Base-by-base conservation (phyloP, 2,797 vertebrate species). In the Chromis chromis region DNA sequence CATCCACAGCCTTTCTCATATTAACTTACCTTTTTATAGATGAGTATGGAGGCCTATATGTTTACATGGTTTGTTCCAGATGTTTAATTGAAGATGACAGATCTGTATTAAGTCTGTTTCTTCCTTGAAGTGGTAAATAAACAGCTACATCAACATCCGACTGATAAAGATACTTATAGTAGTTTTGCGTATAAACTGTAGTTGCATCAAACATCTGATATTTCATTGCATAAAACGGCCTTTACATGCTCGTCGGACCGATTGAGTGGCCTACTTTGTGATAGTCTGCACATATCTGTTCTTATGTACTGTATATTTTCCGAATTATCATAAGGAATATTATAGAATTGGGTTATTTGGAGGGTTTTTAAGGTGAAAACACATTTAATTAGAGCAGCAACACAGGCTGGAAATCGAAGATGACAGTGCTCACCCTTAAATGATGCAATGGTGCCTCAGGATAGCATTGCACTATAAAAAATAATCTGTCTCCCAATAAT, bases 401-500 rank as follows among this genome's bases (percentile, higher is more conserved):
- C n/a, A 61, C 16, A 66, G 50, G 36, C 22, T 50, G n/a, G n/a
- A 65, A 55, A 78, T 69, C 9, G 53, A 72, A 77, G 27, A 61
- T 74, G 62, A 53, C 36, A 49, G 50, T 21, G 9, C 22, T 79
- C 36, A 55, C 27, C 40, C 36, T 77, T 33, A 61, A 52, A 81
- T 84, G 70, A 86, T 49, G 27, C 48, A 76, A 63, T 55, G 14
- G n/a, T 65, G 78, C 84, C 85, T 65, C 22, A 13, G 83, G 90
- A 75, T 31, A 81, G 53, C 36, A 36, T 54, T 85, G 72, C 77
- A 77, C 82, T 83, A 70, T 83, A 70, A 83, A 56, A 83, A 80
- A 81, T 72, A 81, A 88, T 78, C 54, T 4, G 1, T 27, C 71
- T 74, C 58, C 40, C 2, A 72, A 76, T 83, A 82, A 79, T 73